Conservation (phyloP, 1,140 invertebrate species). For the Bombus soroeensis region DNA sequence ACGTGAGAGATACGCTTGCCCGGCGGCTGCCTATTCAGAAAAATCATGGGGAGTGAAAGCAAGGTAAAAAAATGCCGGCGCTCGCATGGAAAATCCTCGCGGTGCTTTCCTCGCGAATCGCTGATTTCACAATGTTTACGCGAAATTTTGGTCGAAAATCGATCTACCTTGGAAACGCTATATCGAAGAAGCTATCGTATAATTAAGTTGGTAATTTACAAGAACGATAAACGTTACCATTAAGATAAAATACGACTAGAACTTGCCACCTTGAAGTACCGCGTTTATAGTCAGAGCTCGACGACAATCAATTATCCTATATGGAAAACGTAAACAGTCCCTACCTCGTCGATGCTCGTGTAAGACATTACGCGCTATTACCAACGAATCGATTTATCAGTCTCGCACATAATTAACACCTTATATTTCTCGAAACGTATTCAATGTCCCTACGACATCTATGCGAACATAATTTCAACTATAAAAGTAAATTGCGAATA, state of each 20-base stretch:
- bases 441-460: neutral
- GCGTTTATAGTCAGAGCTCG: neutral
- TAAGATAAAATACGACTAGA: neutral
- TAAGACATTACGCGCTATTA: neutral
- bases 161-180: fast-evolving
- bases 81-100: conserved; percentile 10
- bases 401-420: conserved; percentile 1
- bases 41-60: conserved; percentile 63
- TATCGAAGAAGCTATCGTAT: neutral
- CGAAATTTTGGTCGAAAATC: neutral
- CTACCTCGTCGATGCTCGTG: neutral
- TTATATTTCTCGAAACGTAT: neutral
- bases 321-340: conserved; percentile 19
- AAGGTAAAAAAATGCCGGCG: conserved; percentile 53
- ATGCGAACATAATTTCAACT: too few species aligned
- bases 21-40: conserved; percentile 56
- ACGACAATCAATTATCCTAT: conserved; percentile 17
- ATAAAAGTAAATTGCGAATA: neutral
- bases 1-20: conserved; percentile 54
- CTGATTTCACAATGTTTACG: neutral
- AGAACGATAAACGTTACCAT: neutral
- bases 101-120: neutral
- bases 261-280: neutral
- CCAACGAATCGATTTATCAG: neutral
- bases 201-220: neutral